Conservation (phyloP, 1,140 invertebrate genomes). For the Meloidogyne chitwoodi region DNA sequence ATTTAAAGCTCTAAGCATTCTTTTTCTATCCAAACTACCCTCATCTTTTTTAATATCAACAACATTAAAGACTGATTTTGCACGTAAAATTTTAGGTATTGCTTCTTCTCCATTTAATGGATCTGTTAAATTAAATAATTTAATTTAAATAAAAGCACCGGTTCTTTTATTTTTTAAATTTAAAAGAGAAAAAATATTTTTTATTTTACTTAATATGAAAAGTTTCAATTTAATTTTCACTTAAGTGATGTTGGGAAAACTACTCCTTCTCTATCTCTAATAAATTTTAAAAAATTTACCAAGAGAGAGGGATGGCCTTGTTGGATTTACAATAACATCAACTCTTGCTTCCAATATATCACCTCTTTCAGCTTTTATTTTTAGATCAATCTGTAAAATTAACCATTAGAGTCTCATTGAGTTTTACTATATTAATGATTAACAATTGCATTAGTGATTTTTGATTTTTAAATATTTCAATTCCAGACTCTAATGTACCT, state of each 20-base stretch:
- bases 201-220: too few relatives aligned
- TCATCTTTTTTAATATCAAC: background rate
- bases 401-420: too few relatives aligned
- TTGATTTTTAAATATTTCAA: too few relatives aligned
- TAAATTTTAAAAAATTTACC: conserved; percentile 8
- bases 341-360: conserved; percentile 4
- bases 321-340: conserved; percentile 12
- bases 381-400: background rate
- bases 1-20: background rate
- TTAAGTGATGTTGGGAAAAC: too few relatives aligned
- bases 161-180: background rate
- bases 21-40: background rate
- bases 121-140: too few relatives aligned
- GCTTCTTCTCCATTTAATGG: conserved; percentile 3
- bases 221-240: too few relatives aligned
- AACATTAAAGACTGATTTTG: conserved; percentile 8
- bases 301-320: background rate
- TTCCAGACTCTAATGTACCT: too few relatives aligned
- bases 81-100: background rate
- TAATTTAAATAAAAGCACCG: too few relatives aligned
- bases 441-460: too few relatives aligned
- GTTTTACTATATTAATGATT: too few relatives aligned
- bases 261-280: too few relatives aligned
- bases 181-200: too few relatives aligned
- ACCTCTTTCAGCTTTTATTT: background rate